Evolutionary conservation across 2,113 vertebrate species (phyloP), one percentile per base, ranked within the genome.

Genomic region (Riparia riparia): DNA sequence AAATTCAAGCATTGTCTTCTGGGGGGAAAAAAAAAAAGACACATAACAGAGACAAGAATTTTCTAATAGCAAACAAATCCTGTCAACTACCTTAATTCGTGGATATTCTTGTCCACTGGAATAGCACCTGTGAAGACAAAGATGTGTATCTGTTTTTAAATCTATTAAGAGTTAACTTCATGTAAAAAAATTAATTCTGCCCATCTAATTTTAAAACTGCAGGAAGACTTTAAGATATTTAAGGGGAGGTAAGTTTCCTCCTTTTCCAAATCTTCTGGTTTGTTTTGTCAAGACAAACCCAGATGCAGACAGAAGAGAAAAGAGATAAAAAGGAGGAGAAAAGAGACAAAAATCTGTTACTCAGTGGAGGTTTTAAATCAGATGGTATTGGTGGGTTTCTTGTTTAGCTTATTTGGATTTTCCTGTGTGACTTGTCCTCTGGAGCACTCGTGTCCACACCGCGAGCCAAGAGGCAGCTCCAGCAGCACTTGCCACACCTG

Each of bases 401-500:
- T 17, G 29, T 2, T 42, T 9, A 6, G 4, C 0, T 49, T 41
- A 31, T 17, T 47, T 18, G n/a, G 10, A 39, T 51, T 56, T 49
- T 39, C 29, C 17, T 2, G 6, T 1, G 50, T 26, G 28, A 51
- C 18, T 16, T 1, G 10, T 21, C 14, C 28, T 26, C 45, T 8
- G 32, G 34, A 25, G 47, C 6, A 10, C 26, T 26, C 0, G 19
- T 14, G 25, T n/a, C 17, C 19, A 11, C 56, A 7, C 5, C 2
- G 2, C 17, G 45, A 7, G 9, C 10, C 31, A 22, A 37, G 17
- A 32, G 14, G 14, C 14, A 37, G 25, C 14, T 49, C 39, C 39
- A 28, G 15, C 2, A 44, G 22, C 37, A 42, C 7, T 7, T 4
- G 12, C 54, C 13, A 0, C 0, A 12, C 5, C 22, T 1, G 5